These are phyloP conservation scores for Meriones psammophilus DNA, from an alignment of 2,797 vertebrate genomes.

Conservation along the genomic window DNA sequence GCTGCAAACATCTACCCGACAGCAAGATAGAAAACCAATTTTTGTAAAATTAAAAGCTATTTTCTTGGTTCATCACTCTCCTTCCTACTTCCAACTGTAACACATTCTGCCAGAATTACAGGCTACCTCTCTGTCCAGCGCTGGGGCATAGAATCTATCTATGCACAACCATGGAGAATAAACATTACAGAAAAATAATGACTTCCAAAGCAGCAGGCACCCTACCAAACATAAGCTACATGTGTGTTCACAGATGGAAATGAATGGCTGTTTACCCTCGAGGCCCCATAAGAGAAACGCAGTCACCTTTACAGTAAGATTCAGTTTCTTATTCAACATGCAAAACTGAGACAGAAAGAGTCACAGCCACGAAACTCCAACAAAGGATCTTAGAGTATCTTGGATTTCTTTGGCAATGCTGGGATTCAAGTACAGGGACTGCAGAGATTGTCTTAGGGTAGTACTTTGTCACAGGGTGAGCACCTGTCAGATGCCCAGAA, in stretches of 20 bases:
- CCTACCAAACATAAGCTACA: slow-evolving; percentile 69
- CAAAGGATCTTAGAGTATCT: slow-evolving; percentile 11
- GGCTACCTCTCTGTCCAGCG: slow-evolving; percentile 35
- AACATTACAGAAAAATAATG: slow-evolving; percentile 78
- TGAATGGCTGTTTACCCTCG: slow-evolving; percentile 79
- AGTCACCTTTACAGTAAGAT: slow-evolving; percentile 85
- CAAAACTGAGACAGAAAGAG: slow-evolving; percentile 45
- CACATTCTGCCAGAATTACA: slow-evolving; percentile 61
- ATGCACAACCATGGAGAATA: slow-evolving; percentile 68
- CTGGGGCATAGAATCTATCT: slow-evolving; percentile 74
- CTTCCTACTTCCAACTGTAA: slow-evolving; percentile 55
- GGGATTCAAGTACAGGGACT: neutral
- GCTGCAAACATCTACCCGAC: slow-evolving; percentile 69
- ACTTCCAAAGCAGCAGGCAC: slow-evolving; percentile 50
- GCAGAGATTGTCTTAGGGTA: neutral
- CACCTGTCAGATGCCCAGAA: neutral
- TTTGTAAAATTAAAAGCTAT: slow-evolving; percentile 83
- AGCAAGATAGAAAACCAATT: slow-evolving; percentile 83
- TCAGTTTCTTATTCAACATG: slow-evolving; percentile 61
- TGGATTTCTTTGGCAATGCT: slow-evolving; percentile 3
- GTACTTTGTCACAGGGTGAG: neutral
- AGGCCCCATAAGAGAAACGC: slow-evolving; percentile 80
- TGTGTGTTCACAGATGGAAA: slow-evolving; percentile 81
- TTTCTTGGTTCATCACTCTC: slow-evolving; percentile 76
- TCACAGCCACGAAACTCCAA: slow-evolving; percentile 52